Evolutionary conservation across 2,888 invertebrate species (phyloP), one percentile per base, ranked within the genome.

Genomic region (Amblyteles armatorius): DNA sequence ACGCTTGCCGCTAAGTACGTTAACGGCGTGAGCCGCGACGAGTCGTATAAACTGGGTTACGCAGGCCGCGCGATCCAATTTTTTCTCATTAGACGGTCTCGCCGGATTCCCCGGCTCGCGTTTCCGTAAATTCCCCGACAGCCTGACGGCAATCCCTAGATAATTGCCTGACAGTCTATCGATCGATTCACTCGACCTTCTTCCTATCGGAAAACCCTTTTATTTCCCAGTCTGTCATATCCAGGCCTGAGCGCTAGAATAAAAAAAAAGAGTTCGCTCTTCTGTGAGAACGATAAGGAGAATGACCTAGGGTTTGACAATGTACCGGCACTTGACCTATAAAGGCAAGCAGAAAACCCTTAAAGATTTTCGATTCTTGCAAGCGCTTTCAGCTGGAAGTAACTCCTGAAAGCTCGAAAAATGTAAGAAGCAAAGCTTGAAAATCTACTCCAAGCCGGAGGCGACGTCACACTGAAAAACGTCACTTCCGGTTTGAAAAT

Each of bases 21-120:
- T 85, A 85, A 85, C 80, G 68, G 44, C 71, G 7, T 40, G 44
- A 19, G 65, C 13, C 57, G 76, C 48, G 50, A 33, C 83, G 19
- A 36, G 40, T 73, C 65, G 57, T 72, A 48, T 16, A 68, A 85
- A 85, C 60, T 83, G 68, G 83, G 85, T 85, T 82, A 85, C 71
- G 52, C 65, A 19, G 36, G 33, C 52, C 22, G 48, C n/a, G 65
- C 77, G 76, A 85, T 77, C 79, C 83, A 77, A 85, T 82, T 82
- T 82, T 82, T 79, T 72, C 60, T 80, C 52, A 55, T 85, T 73
- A 72, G 22, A 29, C 76, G 33, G 5, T 44, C 65, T 73, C 52
- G 26, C 19, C 44, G 68, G 65, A 79, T 79, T 79, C 65, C 4
- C 67, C 26, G 11, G 26, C 33, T 67, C 65, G n/a, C 63, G 40